Percentiles rank a stretch among this genome's conserved stretches.
Conservation (phyloP, 2,888 invertebrate genomes). For the Gonocerus acuteangulatus region DNA sequence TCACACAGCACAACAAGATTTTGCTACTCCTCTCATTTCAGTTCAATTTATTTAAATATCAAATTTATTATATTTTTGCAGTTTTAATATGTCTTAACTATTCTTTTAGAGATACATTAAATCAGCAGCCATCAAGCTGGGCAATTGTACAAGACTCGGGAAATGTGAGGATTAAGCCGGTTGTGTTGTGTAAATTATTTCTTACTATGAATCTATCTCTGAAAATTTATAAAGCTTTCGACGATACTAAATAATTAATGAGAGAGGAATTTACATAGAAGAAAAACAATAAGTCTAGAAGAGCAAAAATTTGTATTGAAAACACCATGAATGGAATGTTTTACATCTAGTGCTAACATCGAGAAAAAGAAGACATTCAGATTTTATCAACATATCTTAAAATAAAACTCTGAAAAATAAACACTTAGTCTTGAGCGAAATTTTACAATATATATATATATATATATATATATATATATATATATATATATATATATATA, state of each 20-base stretch:
- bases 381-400: slow-evolving; percentile 10
- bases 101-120: too few relatives aligned
- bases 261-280: not conserved
- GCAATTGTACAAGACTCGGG: too few relatives aligned
- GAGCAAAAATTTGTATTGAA: slow-evolving; percentile 3
- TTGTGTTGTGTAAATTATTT: slow-evolving; percentile 7
- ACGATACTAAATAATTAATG: not conserved
- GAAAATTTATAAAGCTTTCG: slow-evolving; percentile 2
- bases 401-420: slow-evolving; percentile 15
- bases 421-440: slow-evolving; percentile 13
- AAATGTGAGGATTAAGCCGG: too few relatives aligned
- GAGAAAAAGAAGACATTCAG: slow-evolving; percentile 23
- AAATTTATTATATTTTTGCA: too few relatives aligned
- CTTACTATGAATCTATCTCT: slow-evolving; percentile 11
- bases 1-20: not conserved
- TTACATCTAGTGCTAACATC: slow-evolving; percentile 22
- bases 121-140: too few relatives aligned
- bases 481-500: slow-evolving; percentile 1
- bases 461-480: not conserved
- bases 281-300: slow-evolving; percentile 7
- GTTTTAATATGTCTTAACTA: too few relatives aligned
- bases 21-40: not conserved
- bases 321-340: slow-evolving; percentile 20
- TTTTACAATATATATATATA: slow-evolving; percentile 6
- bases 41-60: too few relatives aligned